A percentile compares a stretch with the other conserved stretches of the same genome.
Evolutionary conservation across 2,797 vertebrate species (phyloP).

Genomic region (Bufotes viridis): DNA sequence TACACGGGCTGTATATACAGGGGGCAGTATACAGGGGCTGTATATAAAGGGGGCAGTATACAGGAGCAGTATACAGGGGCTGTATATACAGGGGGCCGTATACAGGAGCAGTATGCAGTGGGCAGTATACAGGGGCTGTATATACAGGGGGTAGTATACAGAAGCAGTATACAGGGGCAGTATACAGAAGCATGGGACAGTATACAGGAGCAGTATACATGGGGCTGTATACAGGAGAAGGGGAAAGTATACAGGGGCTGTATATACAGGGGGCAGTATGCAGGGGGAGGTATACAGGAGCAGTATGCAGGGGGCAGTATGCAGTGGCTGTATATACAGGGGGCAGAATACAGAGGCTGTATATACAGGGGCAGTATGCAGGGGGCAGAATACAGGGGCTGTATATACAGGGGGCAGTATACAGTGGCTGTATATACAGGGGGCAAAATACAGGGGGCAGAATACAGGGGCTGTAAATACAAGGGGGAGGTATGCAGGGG

Average conservation of each 20-base stretch:
- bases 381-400: background rate
- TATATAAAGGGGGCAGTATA: background rate
- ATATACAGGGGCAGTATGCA: background rate
- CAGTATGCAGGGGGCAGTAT: background rate
- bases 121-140: rapidly evolving
- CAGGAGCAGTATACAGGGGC: background rate
- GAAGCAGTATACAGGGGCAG: background rate
- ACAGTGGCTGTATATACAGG: background rate
- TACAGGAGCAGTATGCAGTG: background rate
- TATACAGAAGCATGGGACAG: background rate
- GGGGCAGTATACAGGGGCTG: background rate
- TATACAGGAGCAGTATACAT: background rate
- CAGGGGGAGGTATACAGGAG: background rate
- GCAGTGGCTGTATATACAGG: background rate
- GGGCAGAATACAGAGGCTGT: background rate
- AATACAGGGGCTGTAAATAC: too few relatives aligned
- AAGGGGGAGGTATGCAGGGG: background rate
- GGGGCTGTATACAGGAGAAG: background rate
- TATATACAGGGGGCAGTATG: background rate
- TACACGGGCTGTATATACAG: rapidly evolving
- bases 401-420: background rate
- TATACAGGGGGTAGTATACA: background rate
- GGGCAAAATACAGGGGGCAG: background rate
- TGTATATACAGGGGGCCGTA: background rate
- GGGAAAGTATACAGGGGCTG: background rate